These are phyloP conservation scores for Brachionus koreanus DNA, from an alignment of 1,140 invertebrate genomes.

Conservation along the genomic window DNA sequence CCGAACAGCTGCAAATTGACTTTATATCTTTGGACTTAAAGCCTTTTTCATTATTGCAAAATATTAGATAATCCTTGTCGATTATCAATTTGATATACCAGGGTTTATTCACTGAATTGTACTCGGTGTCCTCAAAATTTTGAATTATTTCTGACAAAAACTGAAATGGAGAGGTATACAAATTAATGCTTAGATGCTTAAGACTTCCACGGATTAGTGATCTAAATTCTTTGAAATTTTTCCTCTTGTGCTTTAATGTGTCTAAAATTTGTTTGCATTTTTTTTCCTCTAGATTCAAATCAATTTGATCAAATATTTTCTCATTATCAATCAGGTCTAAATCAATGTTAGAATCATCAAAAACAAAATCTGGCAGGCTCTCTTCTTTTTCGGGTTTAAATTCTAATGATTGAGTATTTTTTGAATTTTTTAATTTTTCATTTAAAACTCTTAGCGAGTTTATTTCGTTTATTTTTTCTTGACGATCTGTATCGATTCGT, in stretches of 20 bases:
- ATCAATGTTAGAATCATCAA: not conserved
- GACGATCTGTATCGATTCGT: not conserved
- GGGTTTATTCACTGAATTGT: not conserved
- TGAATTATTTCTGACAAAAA: slow-evolving; percentile 37
- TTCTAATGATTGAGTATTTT: not conserved
- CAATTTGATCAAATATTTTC: not conserved
- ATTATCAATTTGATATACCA: slow-evolving; percentile 22
- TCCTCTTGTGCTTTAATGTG: not conserved
- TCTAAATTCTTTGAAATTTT: slow-evolving; percentile 18
- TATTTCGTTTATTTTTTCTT: not conserved
- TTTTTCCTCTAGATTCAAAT: not conserved
- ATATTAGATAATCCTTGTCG: slow-evolving; percentile 7
- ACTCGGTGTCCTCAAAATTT: slow-evolving; percentile 10
- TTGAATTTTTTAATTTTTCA: not conserved
- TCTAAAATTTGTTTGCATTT: not conserved
- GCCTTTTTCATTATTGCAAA: slow-evolving; percentile 39
- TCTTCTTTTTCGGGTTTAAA: not conserved
- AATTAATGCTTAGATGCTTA: slow-evolving; percentile 19
- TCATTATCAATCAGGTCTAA: not conserved
- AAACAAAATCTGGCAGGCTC: not conserved
- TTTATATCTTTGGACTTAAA: not conserved
- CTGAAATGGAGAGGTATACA: slow-evolving; percentile 1
- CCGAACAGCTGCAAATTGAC: slow-evolving; percentile 11
- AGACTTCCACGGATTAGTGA: not conserved
- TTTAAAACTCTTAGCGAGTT: not conserved